phyloP scores from a whole-genome alignment of 2,113 vertebrate genomes.

The Paraplagusia blochii region DNA sequence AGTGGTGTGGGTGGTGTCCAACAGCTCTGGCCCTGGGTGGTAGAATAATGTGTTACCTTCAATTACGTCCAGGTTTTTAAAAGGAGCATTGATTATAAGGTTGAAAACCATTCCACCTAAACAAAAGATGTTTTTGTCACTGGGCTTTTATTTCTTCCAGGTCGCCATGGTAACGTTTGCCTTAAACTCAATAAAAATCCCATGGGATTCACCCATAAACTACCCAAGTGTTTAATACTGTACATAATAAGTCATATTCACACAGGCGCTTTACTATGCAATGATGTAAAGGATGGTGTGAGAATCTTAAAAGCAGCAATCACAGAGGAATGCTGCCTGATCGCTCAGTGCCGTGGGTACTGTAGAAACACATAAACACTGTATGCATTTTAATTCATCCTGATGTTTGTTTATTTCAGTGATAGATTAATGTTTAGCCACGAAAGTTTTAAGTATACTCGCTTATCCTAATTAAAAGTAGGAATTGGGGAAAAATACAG shows the following conservation, averaged over 20 bases:
- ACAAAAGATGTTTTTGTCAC: neutral
- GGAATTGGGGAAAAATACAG: too few species aligned
- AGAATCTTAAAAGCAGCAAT: neutral
- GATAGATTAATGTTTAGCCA: neutral
- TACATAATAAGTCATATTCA: neutral
- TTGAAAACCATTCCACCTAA: neutral
- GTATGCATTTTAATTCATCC: neutral
- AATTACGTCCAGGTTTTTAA: constrained; percentile 30
- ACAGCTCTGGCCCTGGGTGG: constrained; percentile 22
- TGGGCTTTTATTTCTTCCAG: neutral
- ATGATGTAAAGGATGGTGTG: neutral
- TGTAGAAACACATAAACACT: too few species aligned
- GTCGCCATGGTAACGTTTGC: neutral
- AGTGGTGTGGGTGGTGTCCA: constrained; percentile 27
- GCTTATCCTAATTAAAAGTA: too few species aligned
- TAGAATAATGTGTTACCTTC: constrained; percentile 23
- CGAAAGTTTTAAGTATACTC: too few species aligned
- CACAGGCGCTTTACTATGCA: neutral
- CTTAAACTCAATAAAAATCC: constrained; percentile 3
- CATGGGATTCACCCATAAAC: neutral
- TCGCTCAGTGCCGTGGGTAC: too few species aligned
- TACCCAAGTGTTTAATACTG: neutral
- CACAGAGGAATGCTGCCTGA: too few species aligned
- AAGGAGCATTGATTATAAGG: constrained; percentile 23
- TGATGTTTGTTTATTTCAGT: neutral